phyloP scores from a whole-genome alignment of 2,888 invertebrate genomes.

The Amphiduros pacificus region DNA sequence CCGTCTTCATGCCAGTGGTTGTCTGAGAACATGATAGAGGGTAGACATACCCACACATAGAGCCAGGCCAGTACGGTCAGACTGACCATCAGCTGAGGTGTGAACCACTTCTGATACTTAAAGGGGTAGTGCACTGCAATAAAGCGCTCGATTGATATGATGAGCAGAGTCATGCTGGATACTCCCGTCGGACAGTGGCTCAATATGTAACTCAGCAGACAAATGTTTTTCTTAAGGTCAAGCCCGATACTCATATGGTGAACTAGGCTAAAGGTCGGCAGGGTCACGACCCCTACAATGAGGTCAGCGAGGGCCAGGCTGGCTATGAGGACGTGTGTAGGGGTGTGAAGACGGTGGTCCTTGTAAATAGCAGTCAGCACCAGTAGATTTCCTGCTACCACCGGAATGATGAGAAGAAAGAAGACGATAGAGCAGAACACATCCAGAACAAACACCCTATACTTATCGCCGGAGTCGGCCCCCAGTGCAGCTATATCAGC shows the following conservation, averaged over 20 bases:
- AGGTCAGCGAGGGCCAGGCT: conserved; percentile 14
- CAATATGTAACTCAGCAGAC: conserved; percentile 9
- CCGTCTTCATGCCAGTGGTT: not conserved
- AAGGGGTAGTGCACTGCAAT: conserved; percentile 13
- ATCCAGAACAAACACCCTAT: no score
- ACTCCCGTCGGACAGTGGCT: conserved; percentile 15
- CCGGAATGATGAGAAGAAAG: conserved; percentile 9
- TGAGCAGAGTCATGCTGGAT: conserved; percentile 5
- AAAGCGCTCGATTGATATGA: conserved; percentile 10
- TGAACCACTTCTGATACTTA: conserved; percentile 3
- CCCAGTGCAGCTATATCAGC: no score
- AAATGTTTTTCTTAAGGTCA: conserved; percentile 4
- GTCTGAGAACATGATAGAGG: not conserved
- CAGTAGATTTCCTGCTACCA: conserved; percentile 9
- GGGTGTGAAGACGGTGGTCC: conserved; percentile 5
- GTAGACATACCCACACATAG: conserved; percentile 6
- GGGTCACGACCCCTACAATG: conserved; percentile 10
- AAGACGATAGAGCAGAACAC: not conserved
- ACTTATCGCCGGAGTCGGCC: no score
- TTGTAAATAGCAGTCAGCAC: conserved; percentile 6
- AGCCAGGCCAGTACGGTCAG: conserved; percentile 2
- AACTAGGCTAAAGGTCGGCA: conserved; percentile 5
- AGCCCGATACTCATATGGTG: conserved; percentile 7
- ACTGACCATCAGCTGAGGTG: not conserved
- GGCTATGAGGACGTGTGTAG: conserved; percentile 10